Conservation (phyloP, 35 echinoderm and acorn worm genomes). For the Heliocidaris erythrogramma region DNA sequence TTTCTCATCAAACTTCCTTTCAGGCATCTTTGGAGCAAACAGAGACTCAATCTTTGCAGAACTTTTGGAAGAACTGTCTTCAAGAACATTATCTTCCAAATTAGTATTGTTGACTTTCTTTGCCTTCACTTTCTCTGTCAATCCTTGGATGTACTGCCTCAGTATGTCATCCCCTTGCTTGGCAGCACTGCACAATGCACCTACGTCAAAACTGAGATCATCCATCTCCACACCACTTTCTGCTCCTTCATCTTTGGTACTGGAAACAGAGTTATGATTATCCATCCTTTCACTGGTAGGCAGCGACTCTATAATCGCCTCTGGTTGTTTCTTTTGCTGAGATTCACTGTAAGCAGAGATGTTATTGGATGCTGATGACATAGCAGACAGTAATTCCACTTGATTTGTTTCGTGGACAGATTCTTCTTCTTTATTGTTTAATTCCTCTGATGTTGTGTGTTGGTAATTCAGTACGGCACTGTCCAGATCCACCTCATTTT, state of each 20-base stretch:
- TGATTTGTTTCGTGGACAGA: background rate
- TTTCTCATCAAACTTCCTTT: background rate
- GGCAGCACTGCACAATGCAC: conserved; percentile 71
- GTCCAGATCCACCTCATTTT: background rate
- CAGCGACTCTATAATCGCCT: background rate
- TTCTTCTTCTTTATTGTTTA: background rate
- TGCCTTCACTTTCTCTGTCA: conserved; percentile 69
- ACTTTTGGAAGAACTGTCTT: background rate
- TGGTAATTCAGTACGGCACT: background rate
- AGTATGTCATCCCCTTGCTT: conserved; percentile 89
- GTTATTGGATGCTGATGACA: background rate
- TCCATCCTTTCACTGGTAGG: background rate
- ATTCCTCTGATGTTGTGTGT: background rate
- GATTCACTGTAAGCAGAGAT: background rate
- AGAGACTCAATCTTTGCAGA: background rate
- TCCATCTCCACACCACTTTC: conserved; percentile 42
- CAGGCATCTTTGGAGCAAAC: background rate
- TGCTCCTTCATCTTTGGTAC: background rate
- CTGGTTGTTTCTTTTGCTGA: background rate
- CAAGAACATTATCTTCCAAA: background rate
- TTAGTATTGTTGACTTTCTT: conserved; percentile 29
- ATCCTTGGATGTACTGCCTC: conserved; percentile 75
- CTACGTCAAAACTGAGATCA: conserved; percentile 72
- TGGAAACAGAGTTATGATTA: background rate
- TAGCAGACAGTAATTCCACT: background rate